Evolutionary conservation across 2,113 vertebrate genomes (phyloP), one percentile per base, ranked within the genome.

Genomic region (Lanius collurio): DNA sequence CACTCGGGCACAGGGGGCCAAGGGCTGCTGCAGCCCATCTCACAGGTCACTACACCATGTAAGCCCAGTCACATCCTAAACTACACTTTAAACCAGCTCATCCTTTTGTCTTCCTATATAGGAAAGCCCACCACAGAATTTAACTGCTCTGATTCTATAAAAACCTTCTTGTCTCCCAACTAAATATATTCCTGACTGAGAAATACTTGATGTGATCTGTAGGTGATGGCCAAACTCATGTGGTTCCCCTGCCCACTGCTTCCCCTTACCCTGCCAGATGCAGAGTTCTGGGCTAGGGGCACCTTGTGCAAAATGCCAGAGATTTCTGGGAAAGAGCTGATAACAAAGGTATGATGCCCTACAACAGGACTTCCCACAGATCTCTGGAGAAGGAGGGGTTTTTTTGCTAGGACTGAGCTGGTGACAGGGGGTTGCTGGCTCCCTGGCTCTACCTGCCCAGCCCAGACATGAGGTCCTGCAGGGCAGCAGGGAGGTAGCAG

Each of bases 1-100:
- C 26, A 44, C 23, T 33, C 0, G 5, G 59, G 16, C 12, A 53
- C 1, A 2, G 26, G 10, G 0, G 0, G 13, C 16, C 14, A 15
- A 46, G 42, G 10, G 31, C 44, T 70, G 31, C 71, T 74, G 64
- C 50, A 84, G 37, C 31, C 23, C 35, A 52, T 33, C 20, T 90
- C 62, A 28, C 18, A 46, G 15, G 7, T 49, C 39, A 13, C 44
- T 27, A 33, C 18, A 59, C 13, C 3, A 6, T 10, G 4, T 24
- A 47, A 90, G 19, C 9, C 31, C 13, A 46, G 10, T 18, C 28
- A 47, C 1, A 0, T 50, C 62, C 52, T 82, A 83, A 88, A 68
- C 21, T 19, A 24, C n/a, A 12, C n/a, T 44, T 80, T 37, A 79
- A 85, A 73, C 5, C 30, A 73, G 16, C 11, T 68, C 28, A 35